Conservation (phyloP, 2,888 invertebrate genomes). For the Andricus curvator region DNA sequence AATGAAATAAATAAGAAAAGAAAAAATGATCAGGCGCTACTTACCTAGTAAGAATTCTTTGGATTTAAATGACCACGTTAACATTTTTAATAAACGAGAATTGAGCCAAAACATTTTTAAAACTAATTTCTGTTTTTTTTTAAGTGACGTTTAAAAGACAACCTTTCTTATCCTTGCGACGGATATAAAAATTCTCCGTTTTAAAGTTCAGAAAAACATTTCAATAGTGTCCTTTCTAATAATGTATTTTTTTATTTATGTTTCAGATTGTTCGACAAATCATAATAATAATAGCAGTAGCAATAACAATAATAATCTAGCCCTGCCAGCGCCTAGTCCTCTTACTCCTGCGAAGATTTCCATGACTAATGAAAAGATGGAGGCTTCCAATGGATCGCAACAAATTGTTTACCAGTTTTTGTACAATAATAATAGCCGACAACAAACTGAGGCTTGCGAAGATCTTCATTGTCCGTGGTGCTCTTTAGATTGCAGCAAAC, state of each 20-base stretch:
- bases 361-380: slow-evolving; percentile 67
- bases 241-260: slow-evolving; percentile 43
- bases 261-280: slow-evolving; percentile 70
- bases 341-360: slow-evolving; percentile 72
- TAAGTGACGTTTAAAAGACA: too few relatives aligned
- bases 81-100: too few relatives aligned
- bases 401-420: slow-evolving; percentile 97
- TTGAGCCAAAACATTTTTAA: too few relatives aligned
- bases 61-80: too few relatives aligned
- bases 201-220: not conserved
- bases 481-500: slow-evolving; percentile 90
- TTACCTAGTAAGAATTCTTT: too few relatives aligned
- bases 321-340: slow-evolving; percentile 74
- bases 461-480: slow-evolving; percentile 98
- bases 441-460: slow-evolving; percentile 96
- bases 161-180: too few relatives aligned
- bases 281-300: slow-evolving; percentile 73
- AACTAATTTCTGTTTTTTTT: too few relatives aligned
- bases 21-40: too few relatives aligned
- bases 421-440: slow-evolving; percentile 95
- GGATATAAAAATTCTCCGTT: too few relatives aligned
- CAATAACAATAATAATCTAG: slow-evolving; percentile 71
- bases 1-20: too few relatives aligned
- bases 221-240: slow-evolving; percentile 18
- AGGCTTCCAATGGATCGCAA: slow-evolving; percentile 78